Evolutionary conservation across 2,113 vertebrate genomes (phyloP).

Genomic region (Paedocypris sp.): DNA sequence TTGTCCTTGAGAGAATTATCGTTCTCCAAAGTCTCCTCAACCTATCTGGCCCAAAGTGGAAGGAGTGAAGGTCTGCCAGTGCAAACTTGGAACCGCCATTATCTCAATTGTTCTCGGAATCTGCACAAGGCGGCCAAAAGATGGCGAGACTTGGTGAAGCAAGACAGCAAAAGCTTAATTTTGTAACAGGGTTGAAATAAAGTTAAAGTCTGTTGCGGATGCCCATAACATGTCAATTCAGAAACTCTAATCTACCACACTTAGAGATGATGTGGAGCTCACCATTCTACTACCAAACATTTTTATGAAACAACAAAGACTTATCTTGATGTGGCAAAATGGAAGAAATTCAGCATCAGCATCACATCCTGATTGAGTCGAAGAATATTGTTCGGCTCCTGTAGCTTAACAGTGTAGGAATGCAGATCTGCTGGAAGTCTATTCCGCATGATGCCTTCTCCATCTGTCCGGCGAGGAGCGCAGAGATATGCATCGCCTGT

Average conservation of each 20-base stretch:
- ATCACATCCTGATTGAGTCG: neutral
- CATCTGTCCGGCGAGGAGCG: constrained; percentile 44
- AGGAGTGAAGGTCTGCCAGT: constrained; percentile 1
- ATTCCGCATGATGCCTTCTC: constrained; percentile 44
- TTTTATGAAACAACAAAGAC: too few species aligned
- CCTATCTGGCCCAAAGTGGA: neutral
- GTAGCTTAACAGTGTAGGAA: constrained; percentile 36
- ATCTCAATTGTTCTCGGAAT: constrained; percentile 38
- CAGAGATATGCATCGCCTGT: constrained; percentile 32
- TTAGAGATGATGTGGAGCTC: too few species aligned
- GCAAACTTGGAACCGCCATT: constrained; percentile 13
- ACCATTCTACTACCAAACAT: too few species aligned
- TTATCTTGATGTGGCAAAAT: too few species aligned
- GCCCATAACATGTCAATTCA: too few species aligned
- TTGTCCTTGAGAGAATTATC: constrained; percentile 1
- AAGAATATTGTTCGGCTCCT: constrained; percentile 22
- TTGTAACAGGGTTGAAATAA: neutral
- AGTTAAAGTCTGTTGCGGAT: too few species aligned
- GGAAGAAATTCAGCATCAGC: too few species aligned
- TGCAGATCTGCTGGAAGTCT: constrained; percentile 39
- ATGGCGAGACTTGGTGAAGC: constrained; percentile 29
- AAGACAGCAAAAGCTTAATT: neutral
- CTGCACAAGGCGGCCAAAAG: constrained; percentile 35
- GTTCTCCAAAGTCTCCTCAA: neutral
- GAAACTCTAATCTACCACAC: too few species aligned